Base-by-base conservation (phyloP, 1,140 invertebrate genomes). In the Bombus polaris region DNA sequence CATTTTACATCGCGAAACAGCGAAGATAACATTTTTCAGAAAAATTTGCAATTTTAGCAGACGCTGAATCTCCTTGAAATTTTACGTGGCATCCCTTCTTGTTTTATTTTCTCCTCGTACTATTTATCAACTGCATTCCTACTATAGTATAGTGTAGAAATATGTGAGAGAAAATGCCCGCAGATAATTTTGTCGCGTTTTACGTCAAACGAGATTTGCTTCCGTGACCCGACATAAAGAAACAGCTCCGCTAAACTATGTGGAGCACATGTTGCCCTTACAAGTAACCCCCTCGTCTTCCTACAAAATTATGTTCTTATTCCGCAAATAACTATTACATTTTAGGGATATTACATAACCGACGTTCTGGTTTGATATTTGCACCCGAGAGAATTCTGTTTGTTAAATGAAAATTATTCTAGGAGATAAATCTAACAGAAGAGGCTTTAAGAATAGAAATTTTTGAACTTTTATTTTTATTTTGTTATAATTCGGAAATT, bases 141-240 rank as follows among this genome's bases (percentile, higher is more conserved):
- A 5, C 10, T n/a, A 2, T 15, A 9, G 6, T 12, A 28, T 35
- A 32, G n/a, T 37, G 22, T 32, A 76, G n/a, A 72, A 75, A 62
- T 39, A 37, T n/a, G 71, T 15, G 28, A 18, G 9, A 32, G n/a
- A 32, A 83, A 77, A 83, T 75, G 28, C 15, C 3, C 5, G 3
- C 28, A 77, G 74, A 76, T 57, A 76, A 76, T 66, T 68, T 44
- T 32, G 35, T 42, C 44, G 39, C 18, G 28, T 53, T 81, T 82
- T 59, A 42, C 39, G 47, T 72, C 68, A 59, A 82, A 74, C n/a
- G 80, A 47, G 71, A 82, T 82, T 65, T 65, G 42, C 53, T 65
- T 62, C 47, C 80, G 80, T 62, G n/a, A 59, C 32, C 53, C 25
- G 22, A 25, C 39, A 74, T 65, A 47, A 74, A 74, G 71, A 65